Percentiles rank a stretch among this genome's conserved stretches.
These are phyloP conservation scores for Alces alces DNA, from an alignment of 2,113 vertebrate genomes.

Conservation along the genomic window DNA sequence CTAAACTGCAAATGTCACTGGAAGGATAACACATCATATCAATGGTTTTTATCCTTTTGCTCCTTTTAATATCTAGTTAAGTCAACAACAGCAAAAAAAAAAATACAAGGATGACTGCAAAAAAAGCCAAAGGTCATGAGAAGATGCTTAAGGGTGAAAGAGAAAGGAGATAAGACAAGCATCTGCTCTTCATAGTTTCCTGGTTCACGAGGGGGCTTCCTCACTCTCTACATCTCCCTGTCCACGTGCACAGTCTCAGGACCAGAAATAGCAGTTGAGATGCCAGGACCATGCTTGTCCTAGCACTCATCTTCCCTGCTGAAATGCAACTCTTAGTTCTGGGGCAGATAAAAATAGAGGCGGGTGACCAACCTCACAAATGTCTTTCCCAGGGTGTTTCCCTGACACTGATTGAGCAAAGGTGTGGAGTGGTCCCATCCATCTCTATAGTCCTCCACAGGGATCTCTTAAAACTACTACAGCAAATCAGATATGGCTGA, in stretches of 20 bases:
- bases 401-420: background rate
- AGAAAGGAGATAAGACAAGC: background rate
- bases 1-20: constrained; percentile 1
- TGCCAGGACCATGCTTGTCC: background rate
- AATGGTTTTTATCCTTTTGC: background rate
- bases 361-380: background rate
- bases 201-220: background rate
- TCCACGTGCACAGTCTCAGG: accelerated
- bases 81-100: background rate
- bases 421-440: background rate
- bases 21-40: background rate
- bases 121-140: background rate
- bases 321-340: background rate
- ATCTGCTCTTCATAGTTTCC: background rate
- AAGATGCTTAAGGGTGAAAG: background rate
- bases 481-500: background rate
- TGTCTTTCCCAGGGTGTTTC: background rate
- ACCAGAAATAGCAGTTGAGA: background rate
- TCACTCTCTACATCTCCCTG: background rate
- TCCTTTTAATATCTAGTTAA: background rate
- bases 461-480: background rate
- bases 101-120: background rate
- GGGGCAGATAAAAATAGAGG: background rate
- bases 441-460: background rate
- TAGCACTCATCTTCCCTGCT: background rate